Conservation (phyloP, 2,888 invertebrate genomes). For the Hyalella azteca region DNA sequence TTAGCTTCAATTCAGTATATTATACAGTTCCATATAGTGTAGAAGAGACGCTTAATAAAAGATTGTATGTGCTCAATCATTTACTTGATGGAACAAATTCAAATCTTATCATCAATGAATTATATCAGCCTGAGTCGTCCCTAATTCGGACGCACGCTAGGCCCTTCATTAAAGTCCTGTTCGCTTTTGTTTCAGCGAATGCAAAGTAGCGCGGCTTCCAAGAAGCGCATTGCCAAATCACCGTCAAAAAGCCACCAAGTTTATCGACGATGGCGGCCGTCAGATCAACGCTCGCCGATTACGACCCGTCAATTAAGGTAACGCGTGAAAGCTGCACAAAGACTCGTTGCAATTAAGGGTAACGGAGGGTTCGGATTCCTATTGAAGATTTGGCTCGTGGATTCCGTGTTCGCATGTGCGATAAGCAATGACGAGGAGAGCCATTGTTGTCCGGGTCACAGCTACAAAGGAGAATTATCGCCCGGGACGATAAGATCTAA, state of each 20-base stretch:
- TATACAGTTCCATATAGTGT: no score
- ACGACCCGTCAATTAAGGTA: constrained; percentile 28
- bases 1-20: no score
- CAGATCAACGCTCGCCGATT: background rate
- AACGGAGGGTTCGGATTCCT: constrained; percentile 27
- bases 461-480: constrained; percentile 32
- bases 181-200: background rate
- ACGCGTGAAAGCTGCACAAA: constrained; percentile 33
- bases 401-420: constrained; percentile 2
- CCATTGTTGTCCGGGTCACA: constrained; percentile 17
- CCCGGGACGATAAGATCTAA: constrained; percentile 11
- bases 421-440: constrained; percentile 23
- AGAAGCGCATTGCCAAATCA: constrained; percentile 5
- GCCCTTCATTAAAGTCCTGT: background rate
- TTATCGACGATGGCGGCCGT: background rate
- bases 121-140: no score
- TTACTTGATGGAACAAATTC: no score
- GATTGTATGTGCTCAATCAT: no score
- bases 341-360: constrained; percentile 13
- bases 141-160: background rate
- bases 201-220: constrained; percentile 28
- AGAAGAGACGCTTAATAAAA: no score
- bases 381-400: constrained; percentile 18
- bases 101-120: no score
- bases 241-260: background rate